phyloP scores from a whole-genome alignment of 2,113 vertebrate species.

The Drymodes brunneopygia region DNA sequence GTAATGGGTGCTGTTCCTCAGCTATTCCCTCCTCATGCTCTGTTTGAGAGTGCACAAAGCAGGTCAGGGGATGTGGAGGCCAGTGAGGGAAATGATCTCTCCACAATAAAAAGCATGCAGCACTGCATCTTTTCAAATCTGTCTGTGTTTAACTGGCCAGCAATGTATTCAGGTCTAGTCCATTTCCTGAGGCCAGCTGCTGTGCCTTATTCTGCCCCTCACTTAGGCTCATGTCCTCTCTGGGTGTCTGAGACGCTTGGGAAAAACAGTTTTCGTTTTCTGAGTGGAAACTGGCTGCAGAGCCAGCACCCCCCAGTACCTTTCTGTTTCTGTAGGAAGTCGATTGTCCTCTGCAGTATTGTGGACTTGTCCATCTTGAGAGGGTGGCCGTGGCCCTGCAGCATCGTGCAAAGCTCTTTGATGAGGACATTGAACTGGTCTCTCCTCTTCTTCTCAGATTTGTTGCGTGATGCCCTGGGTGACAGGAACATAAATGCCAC shows the following conservation, averaged over 20 bases:
- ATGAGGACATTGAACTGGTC: slow-evolving; percentile 84
- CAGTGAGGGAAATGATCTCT: not conserved
- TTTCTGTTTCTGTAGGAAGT: slow-evolving; percentile 86
- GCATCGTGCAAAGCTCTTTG: slow-evolving; percentile 81
- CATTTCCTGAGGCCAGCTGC: not conserved
- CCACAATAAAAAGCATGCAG: not conserved
- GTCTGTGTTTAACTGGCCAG: not conserved
- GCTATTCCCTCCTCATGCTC: not conserved
- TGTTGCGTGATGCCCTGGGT: slow-evolving; percentile 78
- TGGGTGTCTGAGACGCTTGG: not conserved
- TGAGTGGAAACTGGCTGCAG: not conserved
- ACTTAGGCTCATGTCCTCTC: not conserved
- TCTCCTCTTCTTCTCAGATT: slow-evolving; percentile 84
- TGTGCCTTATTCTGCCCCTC: not conserved
- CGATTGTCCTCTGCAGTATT: slow-evolving; percentile 80
- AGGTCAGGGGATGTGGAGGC: not conserved
- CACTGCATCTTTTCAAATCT: not conserved
- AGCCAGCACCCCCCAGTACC: slow-evolving; percentile 65
- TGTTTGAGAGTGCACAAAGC: not conserved
- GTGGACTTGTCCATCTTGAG: slow-evolving; percentile 85
- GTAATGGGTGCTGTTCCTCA: not conserved
- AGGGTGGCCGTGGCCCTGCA: slow-evolving; percentile 82
- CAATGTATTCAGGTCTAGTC: not conserved
- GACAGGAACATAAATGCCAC: not conserved
- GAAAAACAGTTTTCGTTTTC: not conserved